phyloP scores from a whole-genome alignment of 2,888 invertebrate species.

The Octodonta nipae region DNA sequence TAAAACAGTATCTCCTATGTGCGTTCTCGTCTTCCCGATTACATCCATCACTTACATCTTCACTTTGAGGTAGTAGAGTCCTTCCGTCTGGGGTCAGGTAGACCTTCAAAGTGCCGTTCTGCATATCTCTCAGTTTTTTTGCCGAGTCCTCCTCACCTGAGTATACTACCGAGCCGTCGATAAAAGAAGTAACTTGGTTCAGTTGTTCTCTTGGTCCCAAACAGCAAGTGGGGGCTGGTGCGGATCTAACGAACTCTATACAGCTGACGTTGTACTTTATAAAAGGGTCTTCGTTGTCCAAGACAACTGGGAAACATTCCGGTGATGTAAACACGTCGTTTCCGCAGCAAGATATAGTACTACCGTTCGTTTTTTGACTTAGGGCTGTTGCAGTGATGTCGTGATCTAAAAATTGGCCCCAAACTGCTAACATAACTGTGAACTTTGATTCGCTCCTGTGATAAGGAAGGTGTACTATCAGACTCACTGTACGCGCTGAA shows the following conservation, averaged over 20 bases:
- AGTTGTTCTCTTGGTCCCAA: conserved; percentile 72
- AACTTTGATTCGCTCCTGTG: conserved; percentile 62
- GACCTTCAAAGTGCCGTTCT: conserved; percentile 53
- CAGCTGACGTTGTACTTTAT: conserved; percentile 54
- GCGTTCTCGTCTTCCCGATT: conserved; percentile 54
- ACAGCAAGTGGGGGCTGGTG: conserved; percentile 62
- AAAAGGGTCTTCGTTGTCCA: conserved; percentile 56
- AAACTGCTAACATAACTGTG: conserved; percentile 73
- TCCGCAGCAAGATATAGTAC: conserved; percentile 57
- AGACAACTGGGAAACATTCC: conserved; percentile 65
- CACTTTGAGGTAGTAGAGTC: conserved; percentile 56
- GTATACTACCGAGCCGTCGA: conserved; percentile 76
- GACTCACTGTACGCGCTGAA: conserved; percentile 61
- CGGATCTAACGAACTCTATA: conserved; percentile 76
- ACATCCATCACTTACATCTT: conserved; percentile 61
- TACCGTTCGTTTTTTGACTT: conserved; percentile 57
- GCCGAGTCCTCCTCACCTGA: conserved; percentile 46
- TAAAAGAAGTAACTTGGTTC: conserved; percentile 67
- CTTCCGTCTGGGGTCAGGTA: conserved; percentile 48
- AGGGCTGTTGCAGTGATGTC: conserved; percentile 76
- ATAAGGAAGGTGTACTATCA: conserved; percentile 58
- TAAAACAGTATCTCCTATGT: conserved; percentile 67
- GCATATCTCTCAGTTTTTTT: conserved; percentile 37
- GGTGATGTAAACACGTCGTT: conserved; percentile 42
- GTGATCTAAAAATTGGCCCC: conserved; percentile 81